Percentiles rank a stretch among this genome's conserved stretches.
These are phyloP conservation scores for Ornithoptera alexandrae DNA, from an alignment of 2,888 invertebrate species.

Conservation along the genomic window DNA sequence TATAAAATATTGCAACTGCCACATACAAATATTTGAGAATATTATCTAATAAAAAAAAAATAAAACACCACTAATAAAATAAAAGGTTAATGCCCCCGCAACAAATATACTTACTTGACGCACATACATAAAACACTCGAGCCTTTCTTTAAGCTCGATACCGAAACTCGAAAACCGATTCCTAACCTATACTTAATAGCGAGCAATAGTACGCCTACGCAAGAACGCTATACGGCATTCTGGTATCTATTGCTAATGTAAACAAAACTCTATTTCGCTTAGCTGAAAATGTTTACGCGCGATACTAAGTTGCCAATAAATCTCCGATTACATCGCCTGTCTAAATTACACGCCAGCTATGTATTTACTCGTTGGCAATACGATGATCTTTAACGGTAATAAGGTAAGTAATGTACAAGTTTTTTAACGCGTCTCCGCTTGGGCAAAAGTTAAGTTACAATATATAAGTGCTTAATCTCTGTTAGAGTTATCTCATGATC, in stretches of 20 bases:
- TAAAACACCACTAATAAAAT: neutral
- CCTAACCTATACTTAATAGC: constrained; percentile 23
- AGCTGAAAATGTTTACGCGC: neutral
- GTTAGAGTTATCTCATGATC: too few species aligned
- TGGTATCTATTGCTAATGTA: neutral
- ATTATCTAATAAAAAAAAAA: too few species aligned
- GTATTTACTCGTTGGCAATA: constrained; percentile 28
- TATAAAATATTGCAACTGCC: too few species aligned
- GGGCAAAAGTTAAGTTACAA: neutral
- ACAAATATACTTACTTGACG: neutral
- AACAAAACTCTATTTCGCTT: constrained; percentile 9
- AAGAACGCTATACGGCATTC: neutral
- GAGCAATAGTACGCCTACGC: constrained; percentile 23
- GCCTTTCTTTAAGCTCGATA: constrained; percentile 24
- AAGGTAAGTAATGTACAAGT: constrained; percentile 14
- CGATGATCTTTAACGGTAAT: constrained; percentile 30
- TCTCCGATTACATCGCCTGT: constrained; percentile 31
- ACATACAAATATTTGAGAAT: too few species aligned
- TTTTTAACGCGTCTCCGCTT: constrained; percentile 15
- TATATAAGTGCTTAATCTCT: too few species aligned
- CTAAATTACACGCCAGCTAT: constrained; percentile 27
- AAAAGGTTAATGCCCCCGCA: constrained; percentile 3
- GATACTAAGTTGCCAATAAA: constrained; percentile 29
- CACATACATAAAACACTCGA: constrained; percentile 26
- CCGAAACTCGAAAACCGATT: constrained; percentile 24